These are phyloP conservation scores for Stichodactyla mertensii DNA, from an alignment of 64 coral and sea anemone species.

Conservation along the genomic window DNA sequence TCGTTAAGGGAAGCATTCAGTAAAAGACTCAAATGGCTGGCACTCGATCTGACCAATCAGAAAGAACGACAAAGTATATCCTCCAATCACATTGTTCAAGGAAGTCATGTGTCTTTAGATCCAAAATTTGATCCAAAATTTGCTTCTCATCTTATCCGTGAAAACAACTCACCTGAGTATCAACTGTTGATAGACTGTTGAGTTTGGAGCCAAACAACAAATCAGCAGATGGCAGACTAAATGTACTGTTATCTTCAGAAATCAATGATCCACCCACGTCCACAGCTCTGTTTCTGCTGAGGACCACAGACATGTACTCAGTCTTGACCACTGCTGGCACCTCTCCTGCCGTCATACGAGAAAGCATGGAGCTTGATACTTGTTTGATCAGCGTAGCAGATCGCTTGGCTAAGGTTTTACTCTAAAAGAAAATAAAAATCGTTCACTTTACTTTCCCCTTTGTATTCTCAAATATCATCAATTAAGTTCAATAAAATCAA, in stretches of 20 bases:
- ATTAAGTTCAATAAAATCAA: neutral
- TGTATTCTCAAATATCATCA: neutral
- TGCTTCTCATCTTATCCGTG: too few species aligned
- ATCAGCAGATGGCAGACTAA: neutral
- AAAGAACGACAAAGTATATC: too few species aligned
- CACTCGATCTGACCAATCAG: too few species aligned
- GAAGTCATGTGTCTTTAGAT: too few species aligned
- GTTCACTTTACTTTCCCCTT: neutral
- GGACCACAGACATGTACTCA: neutral
- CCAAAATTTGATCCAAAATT: too few species aligned
- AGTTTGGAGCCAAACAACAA: neutral
- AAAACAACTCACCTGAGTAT: conserved; percentile 1
- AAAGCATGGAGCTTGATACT: neutral
- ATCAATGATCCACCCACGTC: neutral
- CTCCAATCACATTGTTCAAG: too few species aligned
- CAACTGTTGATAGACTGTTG: conserved; percentile 11
- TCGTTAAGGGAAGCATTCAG: too few species aligned
- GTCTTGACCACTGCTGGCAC: neutral
- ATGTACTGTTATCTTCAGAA: neutral
- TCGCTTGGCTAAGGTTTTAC: neutral
- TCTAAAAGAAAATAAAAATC: neutral
- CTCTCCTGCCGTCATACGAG: conserved; percentile 4
- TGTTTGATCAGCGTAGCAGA: neutral
- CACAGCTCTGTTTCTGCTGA: neutral
- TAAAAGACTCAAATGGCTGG: too few species aligned